Base-by-base conservation (phyloP, 2,113 vertebrate species). In the Muscicapa adusta region DNA sequence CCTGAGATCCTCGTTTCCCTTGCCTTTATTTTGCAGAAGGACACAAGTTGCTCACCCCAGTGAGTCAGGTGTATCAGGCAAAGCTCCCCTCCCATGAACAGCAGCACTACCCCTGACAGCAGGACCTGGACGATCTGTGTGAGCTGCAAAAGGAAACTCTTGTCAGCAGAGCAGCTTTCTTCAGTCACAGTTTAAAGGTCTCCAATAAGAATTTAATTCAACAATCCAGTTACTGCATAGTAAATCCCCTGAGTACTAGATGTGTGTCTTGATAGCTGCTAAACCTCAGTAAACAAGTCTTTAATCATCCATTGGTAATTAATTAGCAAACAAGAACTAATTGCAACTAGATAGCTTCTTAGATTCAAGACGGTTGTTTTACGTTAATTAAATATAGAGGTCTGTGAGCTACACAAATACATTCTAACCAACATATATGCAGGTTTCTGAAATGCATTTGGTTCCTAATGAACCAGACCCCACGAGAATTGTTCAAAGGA, bases 261-360 rank as follows among this genome's bases (percentile, higher is more conserved):
- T 94, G 63, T 58, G 87, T 82, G 91, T 94, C 91, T 85, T 66
- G 89, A 97, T 95, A 94, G 93, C 91, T 68, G 87, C 74, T 96
- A 95, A 97, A 96, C 91, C 94, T 94, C 84, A 88, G 94, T 94
- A 96, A 97, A 95, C 89, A 96, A 93, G 91, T 85, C 85, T 91
- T 95, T 95, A 95, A 96, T 97, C 95, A 94, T 89, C 88, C 94
- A 85, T 79, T 96, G 95, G 93, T 85, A 95, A 96, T 96, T 96
- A 95, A 97, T 96, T 95, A 97, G 87, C 93, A 95, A 96, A 95
- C 94, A 94, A 94, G 91, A 96, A 96, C 89, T 96, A 97, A 96
- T 94, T 96, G 93, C 94, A 94, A 91, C 81, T 88, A 95, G 95
- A 94, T 96, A 92, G 54, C 74, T 93, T 24, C 91, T 81, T 88